Conservation (phyloP, 2,113 vertebrate genomes). For the Cynopterus brachyotis region DNA sequence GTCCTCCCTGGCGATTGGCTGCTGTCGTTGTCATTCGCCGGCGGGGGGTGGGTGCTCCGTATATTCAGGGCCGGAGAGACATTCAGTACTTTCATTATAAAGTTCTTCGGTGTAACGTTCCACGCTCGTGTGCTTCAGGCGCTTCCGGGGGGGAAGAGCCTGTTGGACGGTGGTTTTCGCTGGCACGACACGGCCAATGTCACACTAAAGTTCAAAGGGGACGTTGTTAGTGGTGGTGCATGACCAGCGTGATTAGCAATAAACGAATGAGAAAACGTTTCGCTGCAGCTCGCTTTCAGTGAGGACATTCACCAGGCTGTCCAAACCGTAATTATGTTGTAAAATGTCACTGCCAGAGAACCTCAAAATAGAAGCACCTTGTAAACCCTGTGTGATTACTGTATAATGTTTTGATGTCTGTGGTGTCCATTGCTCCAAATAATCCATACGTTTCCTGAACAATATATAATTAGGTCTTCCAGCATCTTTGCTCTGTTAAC, state of each 20-base stretch:
- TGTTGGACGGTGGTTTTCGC: background rate
- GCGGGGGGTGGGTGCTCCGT: slow-evolving; percentile 46
- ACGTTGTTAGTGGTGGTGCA: slow-evolving; percentile 18
- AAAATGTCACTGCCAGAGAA: slow-evolving; percentile 46
- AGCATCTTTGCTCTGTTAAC: slow-evolving; percentile 16
- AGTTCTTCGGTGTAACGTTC: slow-evolving; percentile 64
- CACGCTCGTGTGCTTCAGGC: slow-evolving; percentile 13
- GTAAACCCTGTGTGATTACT: slow-evolving; percentile 46
- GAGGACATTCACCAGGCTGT: slow-evolving; percentile 49
- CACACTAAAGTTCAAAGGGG: slow-evolving; percentile 27
- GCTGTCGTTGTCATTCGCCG: slow-evolving; percentile 63
- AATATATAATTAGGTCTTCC: slow-evolving; percentile 17
- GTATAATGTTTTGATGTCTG: slow-evolving; percentile 13
- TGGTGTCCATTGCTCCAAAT: background rate
- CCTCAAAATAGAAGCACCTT: slow-evolving; percentile 33
- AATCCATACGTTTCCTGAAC: background rate
- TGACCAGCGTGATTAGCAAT: slow-evolving; percentile 62
- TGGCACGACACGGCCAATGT: background rate
- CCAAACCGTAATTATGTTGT: slow-evolving; percentile 70
- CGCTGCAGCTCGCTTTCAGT: slow-evolving; percentile 4
- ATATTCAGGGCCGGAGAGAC: slow-evolving; percentile 63
- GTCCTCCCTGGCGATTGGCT: slow-evolving; percentile 68
- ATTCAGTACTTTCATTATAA: slow-evolving; percentile 73
- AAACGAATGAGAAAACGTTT: slow-evolving; percentile 65
- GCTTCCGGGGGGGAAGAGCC: background rate